Evolutionary conservation across 2,113 vertebrate genomes (phyloP).

Genomic region (Psettodes erumei): DNA sequence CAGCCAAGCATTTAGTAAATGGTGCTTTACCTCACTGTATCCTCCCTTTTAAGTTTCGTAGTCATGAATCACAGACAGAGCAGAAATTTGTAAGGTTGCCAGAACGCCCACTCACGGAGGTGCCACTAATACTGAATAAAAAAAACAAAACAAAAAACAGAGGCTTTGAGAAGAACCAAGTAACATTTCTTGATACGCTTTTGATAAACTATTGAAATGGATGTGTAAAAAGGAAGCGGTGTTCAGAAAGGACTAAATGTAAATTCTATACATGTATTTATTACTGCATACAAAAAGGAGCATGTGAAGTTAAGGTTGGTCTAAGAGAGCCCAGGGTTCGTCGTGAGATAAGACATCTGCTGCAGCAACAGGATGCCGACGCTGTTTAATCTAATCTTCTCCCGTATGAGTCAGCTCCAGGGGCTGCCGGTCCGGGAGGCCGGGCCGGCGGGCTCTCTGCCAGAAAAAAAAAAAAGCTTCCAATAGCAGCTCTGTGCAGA

Average conservation of each 20-base stretch:
- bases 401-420: constrained; percentile 13
- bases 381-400: constrained; percentile 20
- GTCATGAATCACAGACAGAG: constrained; percentile 9
- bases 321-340: constrained; percentile 52
- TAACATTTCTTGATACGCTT: not conserved
- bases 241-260: constrained; percentile 14
- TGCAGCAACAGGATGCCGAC: constrained; percentile 20
- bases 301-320: constrained; percentile 55
- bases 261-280: not conserved
- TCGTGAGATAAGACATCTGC: constrained; percentile 47
- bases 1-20: constrained; percentile 17
- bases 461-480: constrained; percentile 27
- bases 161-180: no score
- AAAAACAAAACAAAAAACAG: no score
- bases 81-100: not conserved
- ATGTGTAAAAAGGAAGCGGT: constrained; percentile 11
- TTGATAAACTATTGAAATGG: constrained; percentile 26
- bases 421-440: constrained; percentile 40
- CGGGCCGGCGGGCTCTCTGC: constrained; percentile 5
- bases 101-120: not conserved
- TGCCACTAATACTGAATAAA: constrained; percentile 7
- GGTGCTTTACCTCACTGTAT: not conserved
- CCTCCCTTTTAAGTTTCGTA: not conserved
- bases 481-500: constrained; percentile 17
- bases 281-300: constrained; percentile 44